These are phyloP conservation scores for Melopsittacus undulatus DNA, from an alignment of 2,797 vertebrate species.

Conservation along the genomic window DNA sequence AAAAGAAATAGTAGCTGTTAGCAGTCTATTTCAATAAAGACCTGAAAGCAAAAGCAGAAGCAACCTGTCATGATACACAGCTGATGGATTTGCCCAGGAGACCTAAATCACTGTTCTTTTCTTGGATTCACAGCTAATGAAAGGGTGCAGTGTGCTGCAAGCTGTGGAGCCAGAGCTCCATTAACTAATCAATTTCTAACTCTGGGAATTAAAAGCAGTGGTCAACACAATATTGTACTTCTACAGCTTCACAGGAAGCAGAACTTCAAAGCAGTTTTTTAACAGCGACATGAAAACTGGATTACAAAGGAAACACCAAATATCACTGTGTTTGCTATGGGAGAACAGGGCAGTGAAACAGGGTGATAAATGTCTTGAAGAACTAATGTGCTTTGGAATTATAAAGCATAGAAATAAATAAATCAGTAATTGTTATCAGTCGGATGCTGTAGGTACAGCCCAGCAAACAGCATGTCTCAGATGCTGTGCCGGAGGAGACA, in stretches of 20 bases:
- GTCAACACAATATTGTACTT: background rate
- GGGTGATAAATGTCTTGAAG: background rate
- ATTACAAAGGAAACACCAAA: background rate
- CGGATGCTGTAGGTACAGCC: background rate
- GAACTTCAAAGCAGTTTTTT: background rate
- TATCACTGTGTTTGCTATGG: background rate
- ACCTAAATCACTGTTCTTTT: constrained; percentile 50
- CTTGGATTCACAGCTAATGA: constrained; percentile 45
- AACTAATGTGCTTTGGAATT: background rate
- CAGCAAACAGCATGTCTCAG: background rate
- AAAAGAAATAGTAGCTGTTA: background rate
- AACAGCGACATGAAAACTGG: background rate
- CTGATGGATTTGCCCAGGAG: constrained; percentile 32
- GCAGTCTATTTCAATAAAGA: background rate
- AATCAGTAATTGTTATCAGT: background rate
- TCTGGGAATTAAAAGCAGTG: constrained; percentile 6
- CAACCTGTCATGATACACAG: background rate
- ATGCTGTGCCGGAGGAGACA: background rate
- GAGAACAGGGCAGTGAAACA: background rate
- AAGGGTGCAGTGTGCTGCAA: constrained; percentile 36
- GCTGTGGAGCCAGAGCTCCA: constrained; percentile 17
- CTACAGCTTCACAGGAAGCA: background rate
- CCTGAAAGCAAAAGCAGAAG: background rate
- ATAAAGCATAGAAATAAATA: background rate
- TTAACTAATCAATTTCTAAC: constrained; percentile 26